These are phyloP conservation scores for Podarcis raffonei DNA, from an alignment of 2,113 vertebrate species.

Conservation along the genomic window DNA sequence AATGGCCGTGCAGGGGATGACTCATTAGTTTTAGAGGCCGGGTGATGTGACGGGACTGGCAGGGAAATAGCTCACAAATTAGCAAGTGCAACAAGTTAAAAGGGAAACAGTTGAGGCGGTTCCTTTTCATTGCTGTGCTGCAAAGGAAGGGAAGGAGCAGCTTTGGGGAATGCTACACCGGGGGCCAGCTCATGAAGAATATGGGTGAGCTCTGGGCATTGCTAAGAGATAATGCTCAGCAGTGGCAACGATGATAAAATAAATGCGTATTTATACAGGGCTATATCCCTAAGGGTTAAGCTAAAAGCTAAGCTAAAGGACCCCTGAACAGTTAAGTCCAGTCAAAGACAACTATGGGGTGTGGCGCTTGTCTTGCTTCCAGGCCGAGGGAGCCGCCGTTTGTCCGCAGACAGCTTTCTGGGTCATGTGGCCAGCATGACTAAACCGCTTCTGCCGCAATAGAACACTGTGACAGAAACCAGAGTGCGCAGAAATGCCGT, in stretches of 20 bases:
- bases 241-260: neutral
- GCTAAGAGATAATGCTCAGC: neutral
- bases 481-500: too few relatives aligned
- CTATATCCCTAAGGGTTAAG: neutral
- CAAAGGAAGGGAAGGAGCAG: neutral
- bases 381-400: too few relatives aligned
- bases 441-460: too few relatives aligned
- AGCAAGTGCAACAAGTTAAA: conserved; percentile 17
- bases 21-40: conserved; percentile 61
- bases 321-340: too few relatives aligned
- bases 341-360: too few relatives aligned
- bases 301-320: too few relatives aligned
- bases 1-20: conserved; percentile 69
- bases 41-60: conserved; percentile 43
- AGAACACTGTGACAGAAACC: too few relatives aligned
- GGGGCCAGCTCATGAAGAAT: neutral
- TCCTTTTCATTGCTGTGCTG: neutral
- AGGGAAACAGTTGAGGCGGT: neutral
- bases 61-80: neutral
- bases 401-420: too few relatives aligned
- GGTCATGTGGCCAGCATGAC: too few relatives aligned
- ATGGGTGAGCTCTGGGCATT: neutral
- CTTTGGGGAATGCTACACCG: too few relatives aligned
- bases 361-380: too few relatives aligned
- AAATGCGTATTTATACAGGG: neutral